A percentile compares a stretch with the other conserved stretches of the same genome.
phyloP scores from a whole-genome alignment of 1,140 invertebrate species.

The Wasmannia auropunctata region DNA sequence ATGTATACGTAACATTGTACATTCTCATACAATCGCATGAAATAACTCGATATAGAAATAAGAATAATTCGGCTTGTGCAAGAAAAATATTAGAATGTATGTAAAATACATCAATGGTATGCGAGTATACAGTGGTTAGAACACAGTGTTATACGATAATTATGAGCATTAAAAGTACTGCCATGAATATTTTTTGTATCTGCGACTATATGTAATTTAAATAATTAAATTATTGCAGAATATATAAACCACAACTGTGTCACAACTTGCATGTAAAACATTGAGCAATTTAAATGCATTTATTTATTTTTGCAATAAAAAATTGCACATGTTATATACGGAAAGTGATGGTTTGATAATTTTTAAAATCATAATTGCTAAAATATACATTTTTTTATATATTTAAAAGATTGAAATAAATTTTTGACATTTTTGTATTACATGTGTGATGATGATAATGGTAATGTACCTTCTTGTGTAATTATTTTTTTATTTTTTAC shows the following conservation, averaged over 20 bases:
- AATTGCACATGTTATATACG: neutral
- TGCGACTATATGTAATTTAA: neutral
- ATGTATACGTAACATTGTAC: neutral
- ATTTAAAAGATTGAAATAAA: neutral
- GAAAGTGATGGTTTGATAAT: neutral
- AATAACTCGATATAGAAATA: neutral
- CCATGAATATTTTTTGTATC: constrained; percentile 9
- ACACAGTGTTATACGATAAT: neutral
- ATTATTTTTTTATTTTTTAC: neutral
- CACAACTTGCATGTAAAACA: neutral
- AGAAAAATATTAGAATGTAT: neutral
- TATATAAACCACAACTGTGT: neutral
- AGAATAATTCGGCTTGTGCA: neutral
- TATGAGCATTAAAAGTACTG: constrained; percentile 18
- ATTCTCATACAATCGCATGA: neutral
- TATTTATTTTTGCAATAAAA: constrained; percentile 36
- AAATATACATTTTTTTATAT: neutral
- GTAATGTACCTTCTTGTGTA: neutral
- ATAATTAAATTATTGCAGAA: neutral
- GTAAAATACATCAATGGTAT: neutral
- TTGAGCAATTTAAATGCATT: neutral
- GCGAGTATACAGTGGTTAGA: neutral
- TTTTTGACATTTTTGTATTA: neutral
- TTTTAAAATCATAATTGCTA: neutral
- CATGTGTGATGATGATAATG: neutral